Base-by-base conservation (phyloP, 2,113 vertebrate species). In the Protomyctophum bolini region DNA sequence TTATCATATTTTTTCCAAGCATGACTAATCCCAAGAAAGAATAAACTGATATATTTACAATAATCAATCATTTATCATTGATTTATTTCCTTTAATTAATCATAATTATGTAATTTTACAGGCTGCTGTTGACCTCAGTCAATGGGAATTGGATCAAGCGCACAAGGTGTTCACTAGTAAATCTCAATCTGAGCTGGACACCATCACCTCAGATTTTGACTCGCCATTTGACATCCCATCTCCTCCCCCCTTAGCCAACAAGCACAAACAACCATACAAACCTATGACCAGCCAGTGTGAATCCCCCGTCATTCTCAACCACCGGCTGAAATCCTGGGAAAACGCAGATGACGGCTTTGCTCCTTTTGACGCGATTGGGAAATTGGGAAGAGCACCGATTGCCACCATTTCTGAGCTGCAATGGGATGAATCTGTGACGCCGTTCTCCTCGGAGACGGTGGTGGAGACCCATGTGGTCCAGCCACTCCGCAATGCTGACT, bases 111-210 rank as follows among this genome's bases (percentile, higher is more conserved):
- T 81, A 28, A 76, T 66, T n/a, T 51, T 33, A 1, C 28, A 88
- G 89, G 55, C n/a, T 29, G 58, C 59, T 8, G 2, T 49, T 33
- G 74, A 74, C 21, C 68, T 72, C 58, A 48, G 52, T 21, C 61
- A 62, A 59, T 8, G 58, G 72, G 61, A 81, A 21, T 1, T 10
- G 66, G 62, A 76, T 10, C 63, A 63, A 11, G 15, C 0, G 7
- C 48, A 64, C 8, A 9, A 10, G 0, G 48, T 0, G 21, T 63
- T 88, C 55, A 84, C 82, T 48, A 41, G 33, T 41, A 21, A 72
- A 61, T 91, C 91, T 60, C 88, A 91, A 47, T 86, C 88, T 2
- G 78, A 77, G 1, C 82, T 88, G 0, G 82, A 90, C 65, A 75
- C 49, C 45, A 8, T 47, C 3, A 12, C 58, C 6, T 56, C 11